Conservation (phyloP, 2,888 invertebrate species). For the Oscheius sp. region DNA sequence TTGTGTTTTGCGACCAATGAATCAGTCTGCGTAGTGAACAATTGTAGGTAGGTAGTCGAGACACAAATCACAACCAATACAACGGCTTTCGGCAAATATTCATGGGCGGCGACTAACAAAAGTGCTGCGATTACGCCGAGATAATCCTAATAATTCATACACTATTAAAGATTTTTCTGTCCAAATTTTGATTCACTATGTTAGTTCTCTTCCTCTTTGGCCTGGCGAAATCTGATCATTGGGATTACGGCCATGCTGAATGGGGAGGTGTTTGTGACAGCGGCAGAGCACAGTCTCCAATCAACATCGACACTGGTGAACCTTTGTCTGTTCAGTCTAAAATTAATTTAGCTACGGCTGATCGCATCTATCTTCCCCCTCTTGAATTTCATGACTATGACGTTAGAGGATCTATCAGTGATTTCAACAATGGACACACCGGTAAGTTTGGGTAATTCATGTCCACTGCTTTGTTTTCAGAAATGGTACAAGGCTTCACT, state of each 20-base stretch:
- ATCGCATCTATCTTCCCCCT: not conserved
- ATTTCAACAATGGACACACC: conserved; percentile 37
- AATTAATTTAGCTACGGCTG: not conserved
- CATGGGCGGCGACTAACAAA: too few species aligned
- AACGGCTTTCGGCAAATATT: too few species aligned
- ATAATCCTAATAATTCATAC: too few species aligned
- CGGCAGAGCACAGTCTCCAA: conserved; percentile 26
- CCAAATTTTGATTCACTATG: too few species aligned
- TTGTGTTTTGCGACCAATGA: too few species aligned
- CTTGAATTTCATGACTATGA: conserved; percentile 29
- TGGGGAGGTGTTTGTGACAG: conserved; percentile 20
- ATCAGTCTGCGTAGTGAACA: too few species aligned
- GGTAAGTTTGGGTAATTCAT: conserved; percentile 32
- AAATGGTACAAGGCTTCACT: conserved; percentile 28
- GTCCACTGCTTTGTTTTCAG: conserved; percentile 2
- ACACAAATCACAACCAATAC: too few species aligned
- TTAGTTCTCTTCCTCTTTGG: too few species aligned
- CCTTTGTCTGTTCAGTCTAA: not conserved
- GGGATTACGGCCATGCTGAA: conserved; percentile 7
- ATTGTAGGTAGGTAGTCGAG: too few species aligned
- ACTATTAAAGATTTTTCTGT: too few species aligned
- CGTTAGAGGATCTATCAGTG: conserved; percentile 21
- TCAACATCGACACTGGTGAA: conserved; percentile 18
- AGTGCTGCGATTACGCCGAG: too few species aligned
- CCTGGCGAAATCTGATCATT: not conserved